Evolutionary conservation across 2,888 invertebrate genomes (phyloP), one percentile per base, ranked within the genome.

Genomic region (Chrysomela aeneicollis): DNA sequence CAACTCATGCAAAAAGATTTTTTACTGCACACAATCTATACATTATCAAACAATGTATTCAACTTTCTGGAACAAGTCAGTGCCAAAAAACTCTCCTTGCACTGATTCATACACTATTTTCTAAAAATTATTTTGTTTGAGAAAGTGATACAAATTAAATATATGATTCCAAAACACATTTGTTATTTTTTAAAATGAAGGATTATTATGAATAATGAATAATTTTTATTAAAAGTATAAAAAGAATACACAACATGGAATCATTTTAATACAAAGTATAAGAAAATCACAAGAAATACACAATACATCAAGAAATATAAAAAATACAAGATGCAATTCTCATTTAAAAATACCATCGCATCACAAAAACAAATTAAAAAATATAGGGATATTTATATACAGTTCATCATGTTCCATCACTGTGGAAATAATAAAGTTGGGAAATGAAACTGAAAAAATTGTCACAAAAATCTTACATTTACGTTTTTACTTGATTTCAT

Each of bases 181-280:
- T 18, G 19, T 47, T 9, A 42, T 15, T 15, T 10, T 47, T 47
- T 21, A 12, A 60, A 60, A 42, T 30, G 46, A 54, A 46, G 9
- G 32, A 49, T 18, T 35, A 22, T 30, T 52, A 26, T 60, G 69
- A 73, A 67, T 69, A 70, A 70, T 70, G 63, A 66, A 72, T 66
- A 61, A 66, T 71, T 71, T 72, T 73, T 59, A 61, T 70, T 68
- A 60, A 72, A 70, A 71, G 70, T 74, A 75, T 74, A 73, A 74
- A 75, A 73, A 68, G 73, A 71, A 68, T 68, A 73, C 72, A 74
- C 52, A 69, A 73, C 69, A 72, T 74, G 73, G 74, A 75, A 74
- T 73, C 74, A 73, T 73, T 67, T 68, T 66, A 67, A 68, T 69
- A 69, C 59, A 69, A n/a, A 63, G 65, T 71, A 69, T 69, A 71